Percentiles rank a stretch among this genome's conserved stretches.
Evolutionary conservation across 2,797 vertebrate genomes (phyloP).

Genomic region (Ispidina lecontei): DNA sequence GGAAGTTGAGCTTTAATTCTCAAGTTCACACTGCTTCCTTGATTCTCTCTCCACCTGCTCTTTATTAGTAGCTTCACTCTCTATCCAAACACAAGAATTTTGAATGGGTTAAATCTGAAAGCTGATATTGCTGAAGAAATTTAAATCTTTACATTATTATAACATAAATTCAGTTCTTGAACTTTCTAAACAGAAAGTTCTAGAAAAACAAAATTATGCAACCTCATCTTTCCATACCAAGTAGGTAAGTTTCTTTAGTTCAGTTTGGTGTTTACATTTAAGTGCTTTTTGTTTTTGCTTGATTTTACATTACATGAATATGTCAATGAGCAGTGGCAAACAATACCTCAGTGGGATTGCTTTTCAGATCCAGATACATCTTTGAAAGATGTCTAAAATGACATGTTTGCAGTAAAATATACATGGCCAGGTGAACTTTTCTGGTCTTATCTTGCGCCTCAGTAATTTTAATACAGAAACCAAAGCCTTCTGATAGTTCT

Average conservation of each 20-base stretch:
- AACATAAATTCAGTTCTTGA: neutral
- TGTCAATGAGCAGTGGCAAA: constrained; percentile 74
- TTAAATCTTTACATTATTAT: neutral
- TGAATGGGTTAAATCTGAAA: neutral
- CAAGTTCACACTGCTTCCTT: neutral
- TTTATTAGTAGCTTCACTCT: neutral
- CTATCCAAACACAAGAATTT: neutral
- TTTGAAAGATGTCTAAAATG: constrained; percentile 82
- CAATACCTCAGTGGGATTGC: constrained; percentile 73
- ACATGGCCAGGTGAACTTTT: constrained; percentile 79
- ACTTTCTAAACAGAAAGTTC: neutral
- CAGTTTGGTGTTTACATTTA: neutral
- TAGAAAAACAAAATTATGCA: neutral
- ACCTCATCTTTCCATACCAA: neutral
- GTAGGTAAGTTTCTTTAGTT: neutral
- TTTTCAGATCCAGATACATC: constrained; percentile 76
- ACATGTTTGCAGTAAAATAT: constrained; percentile 80
- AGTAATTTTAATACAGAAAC: constrained; percentile 79
- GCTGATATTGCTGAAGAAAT: neutral
- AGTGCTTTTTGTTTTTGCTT: constrained; percentile 59
- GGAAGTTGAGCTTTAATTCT: neutral
- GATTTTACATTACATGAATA: constrained; percentile 76
- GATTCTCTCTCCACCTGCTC: neutral
- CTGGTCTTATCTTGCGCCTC: constrained; percentile 77
- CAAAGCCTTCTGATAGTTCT: constrained; percentile 68